Percentiles rank a stretch among this genome's conserved stretches.
These are phyloP conservation scores for Coptodon bakossiorum DNA, from an alignment of 2,113 vertebrate genomes.

Conservation along the genomic window DNA sequence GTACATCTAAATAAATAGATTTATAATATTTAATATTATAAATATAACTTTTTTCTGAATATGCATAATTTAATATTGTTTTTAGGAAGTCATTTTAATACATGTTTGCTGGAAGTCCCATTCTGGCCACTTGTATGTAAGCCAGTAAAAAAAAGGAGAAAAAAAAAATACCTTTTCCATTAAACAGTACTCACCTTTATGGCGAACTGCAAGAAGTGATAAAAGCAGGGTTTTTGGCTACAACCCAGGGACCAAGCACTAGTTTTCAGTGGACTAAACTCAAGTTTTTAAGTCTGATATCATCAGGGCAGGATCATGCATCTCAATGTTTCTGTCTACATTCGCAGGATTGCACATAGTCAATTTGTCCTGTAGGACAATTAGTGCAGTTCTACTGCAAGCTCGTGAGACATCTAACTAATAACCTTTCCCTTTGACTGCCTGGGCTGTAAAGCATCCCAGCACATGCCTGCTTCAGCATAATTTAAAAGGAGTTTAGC, in stretches of 20 bases:
- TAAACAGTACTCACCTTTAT: background rate
- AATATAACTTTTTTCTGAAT: background rate
- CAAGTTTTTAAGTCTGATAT: background rate
- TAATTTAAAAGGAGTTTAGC: background rate
- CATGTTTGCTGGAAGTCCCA: background rate
- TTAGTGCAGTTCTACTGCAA: background rate
- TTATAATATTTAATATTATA: background rate
- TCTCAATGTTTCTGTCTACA: background rate
- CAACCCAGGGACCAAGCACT: background rate
- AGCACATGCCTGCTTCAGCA: background rate
- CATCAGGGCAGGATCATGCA: background rate
- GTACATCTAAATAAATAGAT: slow-evolving; percentile 48
- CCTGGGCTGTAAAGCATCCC: background rate
- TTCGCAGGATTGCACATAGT: background rate
- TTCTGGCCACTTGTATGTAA: background rate
- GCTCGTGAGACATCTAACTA: background rate
- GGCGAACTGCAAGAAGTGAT: background rate
- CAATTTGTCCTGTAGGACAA: background rate
- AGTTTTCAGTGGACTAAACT: background rate
- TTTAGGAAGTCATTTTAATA: background rate
- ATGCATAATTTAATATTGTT: background rate
- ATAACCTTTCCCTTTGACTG: background rate
- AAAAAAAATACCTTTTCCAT: rapidly evolving
- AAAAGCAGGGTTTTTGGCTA: background rate
- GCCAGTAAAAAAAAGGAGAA: background rate